Evolutionary conservation across 2,888 invertebrate species (phyloP).

Genomic region (Phyllotreta cruciferae): DNA sequence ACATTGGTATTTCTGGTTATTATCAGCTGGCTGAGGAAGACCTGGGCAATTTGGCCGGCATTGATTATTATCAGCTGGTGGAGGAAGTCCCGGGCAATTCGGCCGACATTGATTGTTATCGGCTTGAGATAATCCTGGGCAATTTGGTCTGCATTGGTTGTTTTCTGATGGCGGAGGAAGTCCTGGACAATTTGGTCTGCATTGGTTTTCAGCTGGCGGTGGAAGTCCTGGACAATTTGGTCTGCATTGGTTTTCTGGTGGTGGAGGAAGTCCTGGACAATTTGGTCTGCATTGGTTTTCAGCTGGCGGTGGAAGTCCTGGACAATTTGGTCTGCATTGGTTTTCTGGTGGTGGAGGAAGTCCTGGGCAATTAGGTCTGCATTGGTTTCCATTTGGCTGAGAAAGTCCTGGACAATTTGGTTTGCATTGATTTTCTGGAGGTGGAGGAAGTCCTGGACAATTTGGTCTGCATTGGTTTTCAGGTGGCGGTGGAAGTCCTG

Average conservation of each 20-base stretch:
- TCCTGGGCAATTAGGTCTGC: not conserved
- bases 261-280: constrained; percentile 5
- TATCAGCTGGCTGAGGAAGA: not conserved
- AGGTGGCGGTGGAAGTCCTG: not conserved
- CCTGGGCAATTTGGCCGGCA: not conserved
- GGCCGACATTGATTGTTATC: not conserved
- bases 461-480: not conserved
- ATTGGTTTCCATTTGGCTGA: not conserved
- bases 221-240: constrained; percentile 3
- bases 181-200: too few relatives aligned
- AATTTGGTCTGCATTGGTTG: not conserved
- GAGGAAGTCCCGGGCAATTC: not conserved
- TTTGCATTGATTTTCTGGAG: not conserved
- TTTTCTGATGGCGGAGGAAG: too few relatives aligned
- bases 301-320: not conserved
- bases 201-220: not conserved
- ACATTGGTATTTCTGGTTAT: not conserved
- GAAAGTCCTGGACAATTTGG: not conserved
- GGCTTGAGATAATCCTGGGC: not conserved
- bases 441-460: not conserved
- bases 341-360: not conserved
- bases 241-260: not conserved
- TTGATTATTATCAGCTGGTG: not conserved
- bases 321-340: not conserved
- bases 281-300: not conserved